Evolutionary conservation across 2,113 vertebrate genomes (phyloP).

Genomic region (Gadus macrocephalus): DNA sequence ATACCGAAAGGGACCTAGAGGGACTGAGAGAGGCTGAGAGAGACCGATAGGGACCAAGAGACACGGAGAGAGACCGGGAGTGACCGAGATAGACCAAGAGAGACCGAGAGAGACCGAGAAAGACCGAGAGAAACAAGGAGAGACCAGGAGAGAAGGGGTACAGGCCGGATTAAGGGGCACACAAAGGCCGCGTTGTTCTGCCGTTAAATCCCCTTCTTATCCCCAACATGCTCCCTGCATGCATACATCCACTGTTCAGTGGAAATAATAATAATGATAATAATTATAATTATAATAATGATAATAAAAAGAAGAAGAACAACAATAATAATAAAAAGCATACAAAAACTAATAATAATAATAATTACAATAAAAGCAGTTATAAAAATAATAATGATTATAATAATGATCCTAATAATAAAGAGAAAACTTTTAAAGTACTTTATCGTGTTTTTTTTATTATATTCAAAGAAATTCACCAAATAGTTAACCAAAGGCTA

Average conservation of each 20-base stretch:
- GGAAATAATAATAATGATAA: constrained; percentile 24
- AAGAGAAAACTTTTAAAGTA: constrained; percentile 9
- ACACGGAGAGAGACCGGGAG: constrained; percentile 1
- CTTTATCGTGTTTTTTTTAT: background rate
- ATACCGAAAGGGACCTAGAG: too few species aligned
- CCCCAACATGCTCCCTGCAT: constrained; percentile 60
- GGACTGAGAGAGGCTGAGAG: constrained; percentile 3
- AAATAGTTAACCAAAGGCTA: too few species aligned
- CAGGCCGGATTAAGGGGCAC: constrained; percentile 67
- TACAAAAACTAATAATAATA: constrained; percentile 9
- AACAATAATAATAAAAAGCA: constrained; percentile 39
- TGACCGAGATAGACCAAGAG: too few species aligned
- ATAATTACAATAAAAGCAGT: constrained; percentile 28
- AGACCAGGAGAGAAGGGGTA: constrained; percentile 27
- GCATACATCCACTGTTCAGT: constrained; percentile 33
- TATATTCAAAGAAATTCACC: too few species aligned
- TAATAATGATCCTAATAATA: constrained; percentile 34
- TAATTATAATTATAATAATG: constrained; percentile 33
- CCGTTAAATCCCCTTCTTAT: constrained; percentile 68
- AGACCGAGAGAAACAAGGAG: too few species aligned
- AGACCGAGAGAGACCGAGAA: too few species aligned
- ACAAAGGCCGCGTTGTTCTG: constrained; percentile 74
- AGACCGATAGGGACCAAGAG: too few species aligned
- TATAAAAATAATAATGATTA: constrained; percentile 36
- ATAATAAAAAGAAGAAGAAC: constrained; percentile 27